These are phyloP conservation scores for Zoanthus solanderi DNA, from an alignment of 92 coral and sea anemone genomes.

Conservation along the genomic window DNA sequence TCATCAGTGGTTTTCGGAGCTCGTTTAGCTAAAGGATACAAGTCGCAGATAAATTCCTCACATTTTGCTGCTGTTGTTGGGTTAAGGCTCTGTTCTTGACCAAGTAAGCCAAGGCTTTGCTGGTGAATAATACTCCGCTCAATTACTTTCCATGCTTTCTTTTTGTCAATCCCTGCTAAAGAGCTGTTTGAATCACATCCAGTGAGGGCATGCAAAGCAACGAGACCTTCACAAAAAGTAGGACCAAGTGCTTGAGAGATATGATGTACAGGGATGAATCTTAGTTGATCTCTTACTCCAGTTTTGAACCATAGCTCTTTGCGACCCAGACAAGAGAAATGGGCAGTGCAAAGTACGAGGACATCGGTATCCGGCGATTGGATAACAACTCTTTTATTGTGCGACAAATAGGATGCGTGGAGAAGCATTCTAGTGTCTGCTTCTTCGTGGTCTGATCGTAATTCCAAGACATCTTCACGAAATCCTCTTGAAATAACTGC, in stretches of 20 bases:
- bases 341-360: neutral
- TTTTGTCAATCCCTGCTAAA: constrained; percentile 1
- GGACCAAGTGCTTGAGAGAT: constrained; percentile 3
- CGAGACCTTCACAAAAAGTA: constrained; percentile 1
- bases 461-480: constrained; percentile 13
- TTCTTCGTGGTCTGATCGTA: constrained; percentile 17
- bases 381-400: constrained; percentile 6
- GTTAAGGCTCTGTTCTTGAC: constrained; percentile 6
- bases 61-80: neutral
- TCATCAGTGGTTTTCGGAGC: constrained; percentile 49
- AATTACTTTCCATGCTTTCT: constrained; percentile 22
- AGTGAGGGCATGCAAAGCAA: neutral
- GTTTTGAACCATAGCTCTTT: constrained; percentile 3
- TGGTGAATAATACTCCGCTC: neutral
- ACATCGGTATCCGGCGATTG: constrained; percentile 3
- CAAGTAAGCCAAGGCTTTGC: constrained; percentile 5
- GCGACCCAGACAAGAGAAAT: neutral
- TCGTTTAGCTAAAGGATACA: neutral
- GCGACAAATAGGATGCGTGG: constrained; percentile 3
- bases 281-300: constrained; percentile 25
- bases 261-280: constrained; percentile 1
- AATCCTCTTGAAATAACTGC: constrained; percentile 6
- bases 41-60: constrained; percentile 59
- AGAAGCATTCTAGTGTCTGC: constrained; percentile 18
- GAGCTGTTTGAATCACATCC: constrained; percentile 24